A percentile compares a stretch with the other conserved stretches of the same genome.
Conservation (phyloP, 1,140 invertebrate species). For the Camponotus vicinus region DNA sequence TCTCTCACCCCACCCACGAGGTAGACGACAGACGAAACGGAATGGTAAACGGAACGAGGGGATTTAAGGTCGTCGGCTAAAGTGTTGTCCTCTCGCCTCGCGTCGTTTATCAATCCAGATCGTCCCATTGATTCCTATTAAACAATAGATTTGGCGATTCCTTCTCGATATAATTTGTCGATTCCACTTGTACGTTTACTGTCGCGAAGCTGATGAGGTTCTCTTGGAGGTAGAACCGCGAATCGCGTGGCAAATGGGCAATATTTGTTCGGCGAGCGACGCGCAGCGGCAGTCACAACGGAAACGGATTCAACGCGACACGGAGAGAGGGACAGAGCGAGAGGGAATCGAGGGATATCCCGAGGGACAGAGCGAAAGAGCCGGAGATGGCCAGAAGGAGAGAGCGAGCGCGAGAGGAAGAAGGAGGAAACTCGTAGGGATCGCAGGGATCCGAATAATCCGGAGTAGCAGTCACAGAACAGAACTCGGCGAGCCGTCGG, state of each 20-base stretch:
- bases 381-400: conserved; percentile 70
- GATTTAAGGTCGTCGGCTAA: conserved; percentile 77
- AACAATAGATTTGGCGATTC: background rate
- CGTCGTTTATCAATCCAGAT: background rate
- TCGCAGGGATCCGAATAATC: conserved; percentile 83
- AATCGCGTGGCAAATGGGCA: conserved; percentile 70
- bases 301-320: conserved; percentile 84
- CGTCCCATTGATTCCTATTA: background rate
- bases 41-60: conserved; percentile 86
- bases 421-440: conserved; percentile 79
- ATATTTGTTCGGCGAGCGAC: conserved; percentile 77
- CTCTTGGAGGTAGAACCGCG: background rate
- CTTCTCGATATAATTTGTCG: background rate
- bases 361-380: conserved; percentile 72
- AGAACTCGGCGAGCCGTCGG: conserved; percentile 83
- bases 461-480: conserved; percentile 80
- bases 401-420: conserved; percentile 76
- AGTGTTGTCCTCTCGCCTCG: conserved; percentile 65
- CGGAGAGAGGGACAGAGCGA: conserved; percentile 76
- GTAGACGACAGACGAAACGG: conserved; percentile 85
- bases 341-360: conserved; percentile 69
- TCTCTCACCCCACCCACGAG: conserved; percentile 82
- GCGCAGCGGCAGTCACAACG: conserved; percentile 84
- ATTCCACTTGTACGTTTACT: background rate
- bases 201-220: background rate